Evolutionary conservation across 2,797 vertebrate species (phyloP), one percentile per base, ranked within the genome.

Genomic region (Phoxinus dragarum): DNA sequence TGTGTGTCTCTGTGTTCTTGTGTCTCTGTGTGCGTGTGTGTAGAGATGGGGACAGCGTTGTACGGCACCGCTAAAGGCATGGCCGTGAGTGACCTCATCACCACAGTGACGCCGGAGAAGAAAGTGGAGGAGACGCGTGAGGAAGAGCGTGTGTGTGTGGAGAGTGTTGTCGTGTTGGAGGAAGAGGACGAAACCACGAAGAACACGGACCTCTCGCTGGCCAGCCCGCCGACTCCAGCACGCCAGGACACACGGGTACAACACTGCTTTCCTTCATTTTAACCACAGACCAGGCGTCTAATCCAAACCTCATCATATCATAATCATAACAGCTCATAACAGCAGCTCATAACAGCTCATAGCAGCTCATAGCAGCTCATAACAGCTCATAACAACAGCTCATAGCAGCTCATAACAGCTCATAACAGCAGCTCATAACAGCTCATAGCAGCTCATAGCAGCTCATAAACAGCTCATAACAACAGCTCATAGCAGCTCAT

Each of bases 1-100:
- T 44, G 71, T 75, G 68, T 49, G n/a, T 75, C 23, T 87, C 59
- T 74, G 47, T 56, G 11, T 81, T 44, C 74, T 36, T 81, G 17
- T 56, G 14, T 72, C 17, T 69, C n/a, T 81, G 52, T 73, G 40
- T 83, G 72, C 96, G 95, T 96, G 94, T 91, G 95, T 95, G 93
- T 95, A 98, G 98, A 99, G 94, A 97, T 98, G 96, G 96, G 97
- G 87, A 95, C 96, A 44, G 97, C 96, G 88, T 95, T 98, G 91
- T 98, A 98, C 82, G 92, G 94, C 85, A 95, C 96, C 49, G 96
- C 96, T 87, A 98, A 97, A 91, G 96, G 94, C 94, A 96, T 97
- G 21, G 96, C 97, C 82, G 93, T 96, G 91, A 97, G 97, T 93
- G 98, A 99, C 93, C 95, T 98, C 95, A 97, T 98, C 93, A 96